These are phyloP conservation scores for Caenorhabditis virilis DNA, from an alignment of 2,888 invertebrate species.

Conservation along the genomic window DNA sequence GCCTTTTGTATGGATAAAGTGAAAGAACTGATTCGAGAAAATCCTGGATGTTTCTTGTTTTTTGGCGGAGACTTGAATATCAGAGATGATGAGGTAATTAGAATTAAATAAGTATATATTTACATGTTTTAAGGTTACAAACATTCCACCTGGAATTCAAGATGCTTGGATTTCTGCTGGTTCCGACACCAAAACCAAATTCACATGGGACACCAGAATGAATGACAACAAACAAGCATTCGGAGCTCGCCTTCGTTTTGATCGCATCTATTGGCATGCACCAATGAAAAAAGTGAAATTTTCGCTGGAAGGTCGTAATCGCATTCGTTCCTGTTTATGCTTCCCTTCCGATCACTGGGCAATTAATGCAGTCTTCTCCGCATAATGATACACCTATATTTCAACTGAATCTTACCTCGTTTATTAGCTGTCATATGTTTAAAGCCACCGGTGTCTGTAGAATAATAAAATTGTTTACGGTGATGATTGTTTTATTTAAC, in stretches of 20 bases:
- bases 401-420: background rate
- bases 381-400: background rate
- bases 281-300: slow-evolving; percentile 54
- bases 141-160: slow-evolving; percentile 68
- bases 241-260: slow-evolving; percentile 40
- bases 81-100: slow-evolving; percentile 74
- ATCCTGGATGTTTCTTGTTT: slow-evolving; percentile 69
- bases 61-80: slow-evolving; percentile 76
- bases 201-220: slow-evolving; percentile 74
- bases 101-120: no score
- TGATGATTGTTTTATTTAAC: slow-evolving; percentile 2
- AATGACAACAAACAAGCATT: slow-evolving; percentile 72
- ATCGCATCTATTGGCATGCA: slow-evolving; percentile 46
- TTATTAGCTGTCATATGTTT: background rate
- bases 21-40: slow-evolving; percentile 13
- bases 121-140: no score
- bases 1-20: slow-evolving; percentile 51
- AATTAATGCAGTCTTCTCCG: slow-evolving; percentile 29
- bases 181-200: slow-evolving; percentile 71
- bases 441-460: slow-evolving; percentile 2
- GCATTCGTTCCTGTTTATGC: slow-evolving; percentile 52
- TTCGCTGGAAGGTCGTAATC: slow-evolving; percentile 53
- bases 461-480: background rate
- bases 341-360: slow-evolving; percentile 67
- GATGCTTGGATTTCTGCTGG: slow-evolving; percentile 73